Evolutionary conservation across 2,113 vertebrate species (phyloP).

Genomic region (Lates calcarifer): DNA sequence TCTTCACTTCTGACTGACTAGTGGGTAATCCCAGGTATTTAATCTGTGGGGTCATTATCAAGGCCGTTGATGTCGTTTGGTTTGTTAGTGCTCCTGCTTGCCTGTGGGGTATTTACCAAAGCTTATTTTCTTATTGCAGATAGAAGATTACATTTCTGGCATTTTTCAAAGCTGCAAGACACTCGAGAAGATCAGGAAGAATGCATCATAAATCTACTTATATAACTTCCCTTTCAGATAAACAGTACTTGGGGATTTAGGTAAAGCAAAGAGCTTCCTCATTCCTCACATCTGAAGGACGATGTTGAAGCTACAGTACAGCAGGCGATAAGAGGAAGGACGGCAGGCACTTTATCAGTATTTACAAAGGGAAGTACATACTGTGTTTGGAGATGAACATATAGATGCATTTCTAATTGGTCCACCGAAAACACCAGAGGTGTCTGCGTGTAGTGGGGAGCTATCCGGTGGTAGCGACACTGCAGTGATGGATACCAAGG

Average conservation of each 20-base stretch:
- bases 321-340: constrained; percentile 59
- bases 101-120: constrained; percentile 7
- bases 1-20: no score
- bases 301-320: constrained; percentile 38
- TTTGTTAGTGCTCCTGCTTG: no score
- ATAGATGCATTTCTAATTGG: constrained; percentile 78
- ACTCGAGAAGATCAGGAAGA: constrained; percentile 14
- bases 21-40: no score
- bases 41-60: no score
- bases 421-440: constrained; percentile 35
- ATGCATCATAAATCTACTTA: constrained; percentile 44
- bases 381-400: constrained; percentile 72
- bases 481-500: constrained; percentile 63
- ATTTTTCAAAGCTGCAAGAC: constrained; percentile 32
- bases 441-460: constrained; percentile 18
- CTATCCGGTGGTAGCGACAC: constrained; percentile 27
- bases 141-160: constrained; percentile 13
- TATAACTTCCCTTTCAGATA: constrained; percentile 50
- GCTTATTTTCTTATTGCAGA: constrained; percentile 37
- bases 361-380: constrained; percentile 72
- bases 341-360: constrained; percentile 59
- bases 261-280: constrained; percentile 25
- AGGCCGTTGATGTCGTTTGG: no score
- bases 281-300: constrained; percentile 51
- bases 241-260: constrained; percentile 36